Evolutionary conservation across 2,888 invertebrate genomes (phyloP), one percentile per base, ranked within the genome.

Genomic region (Plagodis dolabraria): DNA sequence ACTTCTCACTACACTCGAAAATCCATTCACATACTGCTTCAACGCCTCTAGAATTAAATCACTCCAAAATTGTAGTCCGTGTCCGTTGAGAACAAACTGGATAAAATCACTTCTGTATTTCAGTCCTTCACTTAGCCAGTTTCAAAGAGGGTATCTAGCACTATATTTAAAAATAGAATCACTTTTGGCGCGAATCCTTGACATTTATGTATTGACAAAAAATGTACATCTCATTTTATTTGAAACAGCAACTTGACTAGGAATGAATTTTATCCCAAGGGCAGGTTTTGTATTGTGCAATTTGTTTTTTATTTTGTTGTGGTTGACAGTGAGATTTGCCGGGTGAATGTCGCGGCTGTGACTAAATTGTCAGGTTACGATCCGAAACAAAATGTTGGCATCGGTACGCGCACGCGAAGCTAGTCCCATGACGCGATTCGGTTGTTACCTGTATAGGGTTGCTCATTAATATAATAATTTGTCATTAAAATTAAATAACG

Each of bases 341-440:
- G 68, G 69, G 70, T 76, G 81, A 79, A 82, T 79, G 79, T 76
- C 81, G 81, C 76, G 77, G 75, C 75, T 76, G 71, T 77, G 77
- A 89, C 91, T 90, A 79, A 87, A 87, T 85, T 82, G 86, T 85
- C 83, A 84, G 83, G 83, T 82, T 79, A 83, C 75, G 78, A 69
- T 75, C 82, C 82, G 85, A 83, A 84, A 86, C 83, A 80, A 84
- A 82, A 71, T 74, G 82, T 84, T 90, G 88, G 89, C 88, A 86
- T 71, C 76, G 76, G 69, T 65, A 72, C 50, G 79, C 75, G 78
- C 70, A 68, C 79, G 74, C 75, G 79, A 82, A 82, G 12, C 83
- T 80, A 81, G 82, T 83, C 72, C 74, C 70, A 75, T 83, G 86
- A 85, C 84, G 83, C 72, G 65, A 68, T 74, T 66, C 64, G 63